These are phyloP conservation scores for Loripinus fragilis DNA, from an alignment of 2,888 invertebrate genomes.

Conservation along the genomic window DNA sequence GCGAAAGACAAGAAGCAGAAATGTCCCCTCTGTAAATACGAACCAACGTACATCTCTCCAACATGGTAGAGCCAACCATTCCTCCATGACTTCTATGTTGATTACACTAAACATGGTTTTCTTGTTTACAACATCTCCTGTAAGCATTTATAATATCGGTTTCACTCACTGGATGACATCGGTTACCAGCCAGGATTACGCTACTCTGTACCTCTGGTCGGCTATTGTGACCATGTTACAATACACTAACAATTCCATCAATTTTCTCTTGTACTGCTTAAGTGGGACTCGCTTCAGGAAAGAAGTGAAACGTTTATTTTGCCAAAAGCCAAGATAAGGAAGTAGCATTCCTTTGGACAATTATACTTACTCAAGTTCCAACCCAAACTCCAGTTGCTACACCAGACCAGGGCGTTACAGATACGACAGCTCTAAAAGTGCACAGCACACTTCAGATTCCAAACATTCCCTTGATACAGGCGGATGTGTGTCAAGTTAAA, in stretches of 20 bases:
- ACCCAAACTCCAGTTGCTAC: not conserved
- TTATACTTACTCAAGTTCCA: not conserved
- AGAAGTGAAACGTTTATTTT: slow-evolving; percentile 49
- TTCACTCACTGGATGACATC: slow-evolving; percentile 48
- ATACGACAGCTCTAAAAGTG: not conserved
- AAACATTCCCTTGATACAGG: not conserved
- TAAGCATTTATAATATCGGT: slow-evolving; percentile 67
- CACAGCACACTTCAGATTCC: not conserved
- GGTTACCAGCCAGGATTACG: slow-evolving; percentile 9
- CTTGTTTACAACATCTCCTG: slow-evolving; percentile 68
- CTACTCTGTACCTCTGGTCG: slow-evolving; percentile 58
- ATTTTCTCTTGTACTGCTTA: slow-evolving; percentile 74
- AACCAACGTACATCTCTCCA: not conserved
- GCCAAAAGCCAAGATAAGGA: not conserved
- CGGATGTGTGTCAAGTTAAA: not conserved
- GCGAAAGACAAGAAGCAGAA: slow-evolving; percentile 35
- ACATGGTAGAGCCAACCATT: slow-evolving; percentile 35
- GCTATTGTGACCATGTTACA: slow-evolving; percentile 70
- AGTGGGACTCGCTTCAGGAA: slow-evolving; percentile 73
- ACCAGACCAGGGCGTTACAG: not conserved
- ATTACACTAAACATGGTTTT: slow-evolving; percentile 71
- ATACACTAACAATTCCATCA: slow-evolving; percentile 75
- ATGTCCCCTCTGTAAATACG: slow-evolving; percentile 1
- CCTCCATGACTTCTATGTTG: slow-evolving; percentile 73
- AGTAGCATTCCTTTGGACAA: not conserved